These are phyloP conservation scores for Helostoma temminkii DNA, from an alignment of 2,797 vertebrate genomes.

Conservation along the genomic window DNA sequence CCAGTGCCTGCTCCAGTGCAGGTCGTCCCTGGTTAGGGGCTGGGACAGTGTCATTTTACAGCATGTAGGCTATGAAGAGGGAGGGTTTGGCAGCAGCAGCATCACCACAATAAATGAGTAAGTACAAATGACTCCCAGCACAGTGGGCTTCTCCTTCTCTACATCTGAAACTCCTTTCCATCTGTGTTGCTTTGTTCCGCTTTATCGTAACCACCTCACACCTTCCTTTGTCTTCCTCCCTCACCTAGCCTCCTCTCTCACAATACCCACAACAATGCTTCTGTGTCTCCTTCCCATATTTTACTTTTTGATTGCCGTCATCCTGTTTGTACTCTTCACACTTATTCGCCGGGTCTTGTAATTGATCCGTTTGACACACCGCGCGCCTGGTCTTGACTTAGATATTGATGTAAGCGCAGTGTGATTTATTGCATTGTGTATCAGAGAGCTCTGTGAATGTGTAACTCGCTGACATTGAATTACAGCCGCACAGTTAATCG, in stretches of 20 bases:
- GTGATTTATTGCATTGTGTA: slow-evolving; percentile 65
- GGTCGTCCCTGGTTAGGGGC: slow-evolving; percentile 65
- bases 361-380: slow-evolving; percentile 52
- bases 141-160: slow-evolving; percentile 31
- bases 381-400: slow-evolving; percentile 45
- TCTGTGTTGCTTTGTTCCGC: slow-evolving; percentile 19
- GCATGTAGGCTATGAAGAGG: slow-evolving; percentile 73
- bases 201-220: slow-evolving; percentile 13
- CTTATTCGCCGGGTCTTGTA: slow-evolving; percentile 9
- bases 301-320: slow-evolving; percentile 36
- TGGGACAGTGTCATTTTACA: slow-evolving; percentile 59
- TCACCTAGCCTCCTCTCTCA: slow-evolving; percentile 23
- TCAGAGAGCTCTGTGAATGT: slow-evolving; percentile 43
- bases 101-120: slow-evolving; percentile 70
- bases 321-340: slow-evolving; percentile 11
- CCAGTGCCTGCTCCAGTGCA: slow-evolving; percentile 66
- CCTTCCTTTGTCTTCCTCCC: slow-evolving; percentile 45
- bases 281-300: slow-evolving; percentile 30
- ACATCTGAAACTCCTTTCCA: slow-evolving; percentile 14
- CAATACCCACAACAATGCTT: slow-evolving; percentile 3
- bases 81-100: slow-evolving; percentile 59
- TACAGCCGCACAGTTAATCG: slow-evolving; percentile 57
- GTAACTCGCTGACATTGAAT: slow-evolving; percentile 65
- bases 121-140: slow-evolving; percentile 65
- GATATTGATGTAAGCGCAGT: slow-evolving; percentile 46